Base-by-base conservation (phyloP, 1,140 invertebrate species). In the Lasioglossum baleicum region DNA sequence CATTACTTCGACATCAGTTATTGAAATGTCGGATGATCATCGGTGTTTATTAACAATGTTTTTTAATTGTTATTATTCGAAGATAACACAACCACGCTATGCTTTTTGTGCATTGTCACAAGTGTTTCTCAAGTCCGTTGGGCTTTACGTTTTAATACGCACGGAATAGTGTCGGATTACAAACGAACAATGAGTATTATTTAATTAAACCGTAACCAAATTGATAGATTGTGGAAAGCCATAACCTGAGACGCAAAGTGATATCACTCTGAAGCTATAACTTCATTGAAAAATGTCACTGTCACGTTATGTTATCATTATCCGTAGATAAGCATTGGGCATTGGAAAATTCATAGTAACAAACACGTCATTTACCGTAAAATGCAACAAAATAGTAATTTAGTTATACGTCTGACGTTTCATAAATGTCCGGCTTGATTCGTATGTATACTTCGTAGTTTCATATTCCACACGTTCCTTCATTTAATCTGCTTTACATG, bases 231-330 rank as follows among this genome's bases (percentile, higher is more conserved):
- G 63, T 26, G 26, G 65, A 67, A 72, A 67, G 66, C 75, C 82
- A 83, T 87, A 83, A 88, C 81, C 83, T 84, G 79, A 71, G 77
- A 82, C 48, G 66, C 72, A 75, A 77, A 84, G 65, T 81, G 56
- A 80, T 61, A 78, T 76, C 48, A 72, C 40, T 75, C 69, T 60
- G 72, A 69, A 77, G 40, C 42, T 40, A 76, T 53, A 44, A 64
- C 61, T 56, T 13, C 64, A 67, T 22, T 48, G 8, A 53, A 31
- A 73, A 31, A 53, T 75, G 35, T 67, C 31, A 70, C 63, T 48
- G 17, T n/a, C 42, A 53, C 11, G 11, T 70, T 44, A 22, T n/a
- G 44, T 58, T 48, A 42, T 65, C 31, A 40, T 26, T 22, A 60
- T 63, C 31, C 58, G 70, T 68, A 63, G 15, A 51, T 20, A 61